phyloP scores from a whole-genome alignment of 2,797 vertebrate genomes.

The Myripristis jacobus region DNA sequence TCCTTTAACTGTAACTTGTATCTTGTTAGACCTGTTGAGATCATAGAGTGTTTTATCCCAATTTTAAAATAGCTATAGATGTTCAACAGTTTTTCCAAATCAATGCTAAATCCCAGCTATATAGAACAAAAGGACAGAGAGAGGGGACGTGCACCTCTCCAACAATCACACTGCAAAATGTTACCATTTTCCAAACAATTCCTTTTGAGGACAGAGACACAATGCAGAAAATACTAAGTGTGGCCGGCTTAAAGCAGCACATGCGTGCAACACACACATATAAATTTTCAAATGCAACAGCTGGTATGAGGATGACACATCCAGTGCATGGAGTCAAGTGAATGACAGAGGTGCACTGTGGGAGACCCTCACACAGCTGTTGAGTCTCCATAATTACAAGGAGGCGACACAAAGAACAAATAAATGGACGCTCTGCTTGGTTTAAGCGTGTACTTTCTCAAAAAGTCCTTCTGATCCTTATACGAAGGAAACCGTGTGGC shows the following conservation, averaged over 20 bases:
- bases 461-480: background rate
- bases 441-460: background rate
- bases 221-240: too few species aligned
- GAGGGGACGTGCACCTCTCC: background rate
- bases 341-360: conserved; percentile 10
- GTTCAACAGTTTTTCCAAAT: background rate
- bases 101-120: background rate
- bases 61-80: background rate
- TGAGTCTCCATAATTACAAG: conserved; percentile 33
- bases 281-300: conserved; percentile 14
- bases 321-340: background rate
- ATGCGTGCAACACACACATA: background rate
- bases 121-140: background rate
- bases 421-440: background rate
- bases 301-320: conserved; percentile 17
- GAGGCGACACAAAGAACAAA: background rate
- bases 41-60: background rate
- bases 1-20: background rate
- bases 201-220: background rate
- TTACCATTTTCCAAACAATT: background rate
- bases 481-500: background rate
- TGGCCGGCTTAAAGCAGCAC: too few species aligned
- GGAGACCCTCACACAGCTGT: conserved; percentile 28
- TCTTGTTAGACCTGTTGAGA: background rate
- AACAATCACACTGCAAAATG: background rate